Percentiles rank a stretch among this genome's conserved stretches.
Conservation (phyloP, 2,888 invertebrate species). For the Hoplodrina ambigua region DNA sequence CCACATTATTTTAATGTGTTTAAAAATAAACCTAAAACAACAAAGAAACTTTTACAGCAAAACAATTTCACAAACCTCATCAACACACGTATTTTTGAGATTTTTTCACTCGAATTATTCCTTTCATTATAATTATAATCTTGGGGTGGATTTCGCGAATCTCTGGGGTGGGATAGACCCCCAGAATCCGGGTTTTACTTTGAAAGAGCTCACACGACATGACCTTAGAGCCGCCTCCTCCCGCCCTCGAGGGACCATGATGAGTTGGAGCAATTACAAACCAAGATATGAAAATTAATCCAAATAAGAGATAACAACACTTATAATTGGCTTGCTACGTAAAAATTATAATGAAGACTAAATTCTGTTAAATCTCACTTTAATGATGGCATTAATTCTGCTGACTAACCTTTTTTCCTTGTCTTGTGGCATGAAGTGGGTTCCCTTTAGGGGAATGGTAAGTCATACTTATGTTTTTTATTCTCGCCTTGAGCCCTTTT, state of each 20-base stretch:
- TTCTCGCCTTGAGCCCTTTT: slow-evolving; percentile 48
- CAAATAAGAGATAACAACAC: slow-evolving; percentile 32
- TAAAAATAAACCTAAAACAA: slow-evolving; percentile 14
- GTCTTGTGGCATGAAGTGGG: slow-evolving; percentile 13
- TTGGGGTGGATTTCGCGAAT: slow-evolving; percentile 37
- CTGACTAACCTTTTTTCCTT: slow-evolving; percentile 24
- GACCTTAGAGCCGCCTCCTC: slow-evolving; percentile 16
- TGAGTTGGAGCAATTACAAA: slow-evolving; percentile 47
- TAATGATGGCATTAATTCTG: slow-evolving; percentile 52
- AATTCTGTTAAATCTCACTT: slow-evolving; percentile 39
- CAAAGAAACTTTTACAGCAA: slow-evolving; percentile 14
- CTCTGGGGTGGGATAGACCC: slow-evolving; percentile 34
- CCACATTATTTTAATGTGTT: not conserved
- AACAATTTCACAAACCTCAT: slow-evolving; percentile 41
- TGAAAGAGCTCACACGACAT: slow-evolving; percentile 40
- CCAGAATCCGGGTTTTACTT: slow-evolving; percentile 39
- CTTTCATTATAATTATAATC: slow-evolving; percentile 58
- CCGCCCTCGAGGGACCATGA: slow-evolving; percentile 13
- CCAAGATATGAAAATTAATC: slow-evolving; percentile 58
- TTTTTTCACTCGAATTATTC: slow-evolving; percentile 47
- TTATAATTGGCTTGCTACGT: slow-evolving; percentile 32
- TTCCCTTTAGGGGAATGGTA: slow-evolving; percentile 30
- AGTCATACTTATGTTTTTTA: slow-evolving; percentile 58
- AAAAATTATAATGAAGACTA: slow-evolving; percentile 52
- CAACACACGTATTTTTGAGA: slow-evolving; percentile 27